Evolutionary conservation across 2,888 invertebrate genomes (phyloP), one percentile per base, ranked within the genome.

Genomic region (Neoitamus cyanurus): DNA sequence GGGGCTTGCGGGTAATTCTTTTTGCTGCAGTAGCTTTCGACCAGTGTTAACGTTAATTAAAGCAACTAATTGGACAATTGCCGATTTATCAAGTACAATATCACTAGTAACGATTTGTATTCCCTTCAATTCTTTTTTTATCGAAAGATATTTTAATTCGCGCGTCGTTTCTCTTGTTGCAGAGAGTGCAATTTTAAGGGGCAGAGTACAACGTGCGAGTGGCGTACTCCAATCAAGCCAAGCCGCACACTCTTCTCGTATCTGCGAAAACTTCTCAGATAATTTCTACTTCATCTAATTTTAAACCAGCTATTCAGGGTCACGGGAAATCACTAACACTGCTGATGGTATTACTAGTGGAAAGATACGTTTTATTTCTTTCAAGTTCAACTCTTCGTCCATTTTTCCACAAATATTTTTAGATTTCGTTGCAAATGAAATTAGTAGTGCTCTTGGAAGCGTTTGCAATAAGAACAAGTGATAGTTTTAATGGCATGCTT

Each of bases 271-370:
- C 58, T 58, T 58, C 58, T 58, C 58, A 58, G 58, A 58, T 9
- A 58, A 58, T 58, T 25, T 58, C 73, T 73, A 36, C 73, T 73
- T 36, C 15, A 37, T 73, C 73, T 73, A 73, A 73, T 73, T 73
- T 73, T 73, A 73, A 73, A 73, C 6, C 36, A 20, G 31, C 34
- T 34, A 36, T 73, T 73, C 73, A 73, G 31, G 73, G 73, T 73
- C 73, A 73, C 73, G 34, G 20, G 73, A 37, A 73, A 73, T 73
- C 36, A 15, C 73, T 36, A 73, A 36, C 36, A 73, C 34, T 7
- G 36, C 36, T 58, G 9, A 9, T 36, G 73, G 36, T 4, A 34
- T 36, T 4, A 34, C 34, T 73, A 73, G 73, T 73, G 5, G 36
- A 36, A 20, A 31, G 42, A 77, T 30, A 25, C 28, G 42, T 46